These are phyloP conservation scores for Pyrgus malvae DNA, from an alignment of 2,888 invertebrate species.

Conservation along the genomic window DNA sequence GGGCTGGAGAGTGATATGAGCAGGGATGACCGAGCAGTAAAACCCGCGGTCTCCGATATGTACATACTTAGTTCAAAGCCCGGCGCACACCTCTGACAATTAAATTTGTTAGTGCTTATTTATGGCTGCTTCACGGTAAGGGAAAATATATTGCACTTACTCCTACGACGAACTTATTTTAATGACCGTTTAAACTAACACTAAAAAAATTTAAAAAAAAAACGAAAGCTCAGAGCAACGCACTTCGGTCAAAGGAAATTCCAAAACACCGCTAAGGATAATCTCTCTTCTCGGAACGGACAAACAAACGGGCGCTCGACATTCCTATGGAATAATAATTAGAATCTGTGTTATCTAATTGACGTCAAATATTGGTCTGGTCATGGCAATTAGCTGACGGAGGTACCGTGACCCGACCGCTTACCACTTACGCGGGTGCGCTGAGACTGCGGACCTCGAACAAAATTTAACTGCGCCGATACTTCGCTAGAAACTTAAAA, in stretches of 20 bases:
- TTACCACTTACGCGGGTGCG: conserved; percentile 27
- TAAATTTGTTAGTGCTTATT: too few relatives aligned
- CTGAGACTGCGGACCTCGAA: not conserved
- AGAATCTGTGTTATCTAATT: conserved; percentile 52
- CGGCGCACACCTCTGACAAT: too few relatives aligned
- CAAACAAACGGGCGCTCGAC: conserved; percentile 31
- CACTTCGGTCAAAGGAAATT: conserved; percentile 8
- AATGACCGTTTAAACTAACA: too few relatives aligned
- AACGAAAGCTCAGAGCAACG: not conserved
- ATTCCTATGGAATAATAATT: conserved; percentile 45
- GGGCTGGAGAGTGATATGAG: too few relatives aligned
- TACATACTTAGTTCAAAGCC: too few relatives aligned
- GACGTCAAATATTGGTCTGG: conserved; percentile 62
- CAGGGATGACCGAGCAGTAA: too few relatives aligned
- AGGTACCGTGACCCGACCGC: conserved; percentile 43
- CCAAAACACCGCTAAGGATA: conserved; percentile 2
- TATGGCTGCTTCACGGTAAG: too few relatives aligned
- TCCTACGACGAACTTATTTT: too few relatives aligned
- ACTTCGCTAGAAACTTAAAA: not conserved
- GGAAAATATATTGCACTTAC: too few relatives aligned
- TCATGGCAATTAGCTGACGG: conserved; percentile 66
- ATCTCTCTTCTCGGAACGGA: not conserved
- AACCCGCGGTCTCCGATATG: too few relatives aligned
- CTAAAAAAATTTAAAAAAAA: not conserved
- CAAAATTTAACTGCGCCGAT: not conserved